Base-by-base conservation (phyloP, 2,888 invertebrate species). In the Nasonia oneida region DNA sequence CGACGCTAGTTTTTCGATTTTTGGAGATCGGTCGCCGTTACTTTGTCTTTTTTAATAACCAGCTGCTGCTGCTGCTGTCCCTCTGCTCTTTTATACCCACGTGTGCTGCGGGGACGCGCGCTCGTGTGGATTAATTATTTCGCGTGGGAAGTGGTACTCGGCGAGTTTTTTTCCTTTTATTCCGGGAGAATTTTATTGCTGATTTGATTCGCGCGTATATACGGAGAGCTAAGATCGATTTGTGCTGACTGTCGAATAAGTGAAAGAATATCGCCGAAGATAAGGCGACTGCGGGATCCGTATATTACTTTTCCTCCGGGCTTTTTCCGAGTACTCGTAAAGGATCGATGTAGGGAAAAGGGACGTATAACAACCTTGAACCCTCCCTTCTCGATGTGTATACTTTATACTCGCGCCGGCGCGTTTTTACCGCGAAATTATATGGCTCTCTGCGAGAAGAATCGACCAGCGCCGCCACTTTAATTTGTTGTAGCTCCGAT, bases 291-390 rank as follows among this genome's bases (percentile, higher is more conserved):
- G 37, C 15, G 50, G 37, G 70, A n/a, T 67, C 12, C n/a, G 57
- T 80, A 47, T 71, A 47, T 71, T 33, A 29, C 57, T 47, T 81
- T 57, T 64, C 33, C 81, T 64, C 37, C 74, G n/a, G 47, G n/a
- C 75, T 37, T 71, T 61, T 37, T n/a, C 47, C 39, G 23, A 47
- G 50, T 50, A 57, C 74, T 64, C 64, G 42, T 64, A n/a, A 64
- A 81, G 18, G 75, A 75, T 81, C 81, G 50, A 75, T 81, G 29
- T 29, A 61, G 67, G 47, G 74, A 53, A 74, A 74, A 81, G 57
- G 37, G 81, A 64, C 33, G 73, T 64, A 29, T 29, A 64, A 74
- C 75, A 81, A 81, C 81, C 71, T 81, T 74, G 74, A 74, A 47
- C 42, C 81, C 73, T 18, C 18, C 57, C 23, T 23, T 4, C 23